These are phyloP conservation scores for Crossocerus cetratus DNA, from an alignment of 2,888 invertebrate species.

Conservation along the genomic window DNA sequence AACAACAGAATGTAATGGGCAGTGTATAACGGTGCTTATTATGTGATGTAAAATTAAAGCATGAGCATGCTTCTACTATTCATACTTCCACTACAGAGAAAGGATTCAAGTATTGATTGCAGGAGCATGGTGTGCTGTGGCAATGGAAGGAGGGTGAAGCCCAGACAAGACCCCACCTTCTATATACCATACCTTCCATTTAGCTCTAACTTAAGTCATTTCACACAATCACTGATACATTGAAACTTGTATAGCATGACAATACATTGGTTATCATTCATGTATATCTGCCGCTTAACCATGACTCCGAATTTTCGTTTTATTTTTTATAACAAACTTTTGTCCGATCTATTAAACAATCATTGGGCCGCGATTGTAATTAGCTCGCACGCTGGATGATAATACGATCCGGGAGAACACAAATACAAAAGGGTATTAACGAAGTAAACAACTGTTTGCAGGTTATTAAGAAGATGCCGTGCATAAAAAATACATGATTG, in stretches of 20 bases:
- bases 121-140: conserved; percentile 69
- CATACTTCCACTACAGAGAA: conserved; percentile 65
- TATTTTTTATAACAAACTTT: too few relatives aligned
- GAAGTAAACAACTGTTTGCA: conserved; percentile 20
- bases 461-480: conserved; percentile 54
- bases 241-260: background rate
- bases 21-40: conserved; percentile 22
- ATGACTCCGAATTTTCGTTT: too few relatives aligned
- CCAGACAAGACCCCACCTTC: conserved; percentile 71
- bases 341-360: too few relatives aligned
- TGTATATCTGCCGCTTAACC: background rate
- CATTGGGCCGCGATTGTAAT: too few relatives aligned
- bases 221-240: conserved; percentile 36
- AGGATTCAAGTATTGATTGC: conserved; percentile 76
- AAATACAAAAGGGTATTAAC: too few relatives aligned
- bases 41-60: conserved; percentile 42
- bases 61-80: conserved; percentile 58
- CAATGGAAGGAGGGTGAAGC: conserved; percentile 69
- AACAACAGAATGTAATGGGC: too few relatives aligned
- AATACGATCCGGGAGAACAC: too few relatives aligned
- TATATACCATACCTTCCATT: conserved; percentile 63
- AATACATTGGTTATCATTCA: conserved; percentile 4
- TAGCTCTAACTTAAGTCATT: conserved; percentile 55
- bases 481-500: conserved; percentile 57
- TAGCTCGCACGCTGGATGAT: too few relatives aligned